phyloP scores from a whole-genome alignment of 2,888 invertebrate genomes.

The Axea sp. region DNA sequence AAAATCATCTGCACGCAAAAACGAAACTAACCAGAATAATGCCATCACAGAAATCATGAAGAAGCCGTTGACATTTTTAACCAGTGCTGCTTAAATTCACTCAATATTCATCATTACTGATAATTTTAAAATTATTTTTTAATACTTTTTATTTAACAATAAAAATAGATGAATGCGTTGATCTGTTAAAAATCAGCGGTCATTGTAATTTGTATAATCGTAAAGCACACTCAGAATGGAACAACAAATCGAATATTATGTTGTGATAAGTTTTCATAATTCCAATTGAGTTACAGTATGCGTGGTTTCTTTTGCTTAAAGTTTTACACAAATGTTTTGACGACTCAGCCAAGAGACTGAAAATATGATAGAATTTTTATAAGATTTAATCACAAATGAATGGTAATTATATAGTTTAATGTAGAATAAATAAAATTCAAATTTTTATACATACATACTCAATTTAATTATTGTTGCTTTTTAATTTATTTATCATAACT shows the following conservation, averaged over 20 bases:
- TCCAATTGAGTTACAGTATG: slow-evolving; percentile 9
- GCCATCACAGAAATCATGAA: neutral
- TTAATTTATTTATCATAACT: too few species aligned
- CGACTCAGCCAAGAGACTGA: neutral
- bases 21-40: neutral
- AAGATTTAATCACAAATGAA: neutral
- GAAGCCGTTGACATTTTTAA: neutral
- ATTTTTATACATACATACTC: too few species aligned
- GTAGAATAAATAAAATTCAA: neutral
- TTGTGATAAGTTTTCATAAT: slow-evolving; percentile 17
- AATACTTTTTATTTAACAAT: neutral
- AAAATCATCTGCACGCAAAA: too few species aligned
- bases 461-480: too few species aligned
- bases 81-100: neutral
- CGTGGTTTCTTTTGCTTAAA: neutral
- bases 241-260: slow-evolving; percentile 9
- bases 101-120: neutral
- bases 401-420: neutral
- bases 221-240: neutral
- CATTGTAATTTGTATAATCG: slow-evolving; percentile 5
- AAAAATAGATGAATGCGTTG: neutral
- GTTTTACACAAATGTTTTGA: neutral
- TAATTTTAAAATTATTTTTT: slow-evolving; percentile 1
- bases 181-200: slow-evolving; percentile 1
- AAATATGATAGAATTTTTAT: neutral